These are phyloP conservation scores for Pholis gunnellus DNA, from an alignment of 2,113 vertebrate species.

Conservation along the genomic window DNA sequence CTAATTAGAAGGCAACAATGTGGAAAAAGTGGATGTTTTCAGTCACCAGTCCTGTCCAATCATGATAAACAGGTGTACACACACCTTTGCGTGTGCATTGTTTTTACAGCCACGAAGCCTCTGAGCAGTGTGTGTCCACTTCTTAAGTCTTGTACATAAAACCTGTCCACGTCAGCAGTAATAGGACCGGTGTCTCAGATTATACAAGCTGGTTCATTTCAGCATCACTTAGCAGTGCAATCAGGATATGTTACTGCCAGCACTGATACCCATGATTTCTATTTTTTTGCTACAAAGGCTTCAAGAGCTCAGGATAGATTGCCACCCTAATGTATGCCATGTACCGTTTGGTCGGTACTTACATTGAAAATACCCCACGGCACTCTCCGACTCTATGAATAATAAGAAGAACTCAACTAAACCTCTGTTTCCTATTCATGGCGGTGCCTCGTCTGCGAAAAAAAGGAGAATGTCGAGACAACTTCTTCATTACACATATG, in stretches of 20 bases:
- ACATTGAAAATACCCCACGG: slow-evolving; percentile 25
- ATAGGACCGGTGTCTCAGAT: slow-evolving; percentile 3
- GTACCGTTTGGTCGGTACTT: slow-evolving; percentile 39
- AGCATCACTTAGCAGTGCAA: slow-evolving; percentile 3
- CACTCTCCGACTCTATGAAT: slow-evolving; percentile 44
- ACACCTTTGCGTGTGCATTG: background rate
- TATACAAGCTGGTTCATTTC: slow-evolving; percentile 8
- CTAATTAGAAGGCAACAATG: slow-evolving; percentile 22
- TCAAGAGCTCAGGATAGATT: slow-evolving; percentile 19
- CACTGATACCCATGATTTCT: background rate
- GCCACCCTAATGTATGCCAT: slow-evolving; percentile 28
- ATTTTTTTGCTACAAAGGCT: background rate
- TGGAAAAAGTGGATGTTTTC: slow-evolving; percentile 6
- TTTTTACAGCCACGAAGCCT: background rate
- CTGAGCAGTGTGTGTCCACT: background rate
- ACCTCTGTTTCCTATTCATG: slow-evolving; percentile 18
- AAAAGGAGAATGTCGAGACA: background rate
- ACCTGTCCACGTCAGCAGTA: background rate
- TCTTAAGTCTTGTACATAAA: background rate
- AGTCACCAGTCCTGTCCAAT: background rate
- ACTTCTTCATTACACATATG: background rate
- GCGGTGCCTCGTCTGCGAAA: background rate
- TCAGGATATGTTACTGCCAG: slow-evolving; percentile 1
- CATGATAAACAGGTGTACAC: background rate
- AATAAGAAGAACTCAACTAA: slow-evolving; percentile 38